A percentile compares a stretch with the other conserved stretches of the same genome.
phyloP scores from a whole-genome alignment of 2,797 vertebrate species.

The Huso huso region DNA sequence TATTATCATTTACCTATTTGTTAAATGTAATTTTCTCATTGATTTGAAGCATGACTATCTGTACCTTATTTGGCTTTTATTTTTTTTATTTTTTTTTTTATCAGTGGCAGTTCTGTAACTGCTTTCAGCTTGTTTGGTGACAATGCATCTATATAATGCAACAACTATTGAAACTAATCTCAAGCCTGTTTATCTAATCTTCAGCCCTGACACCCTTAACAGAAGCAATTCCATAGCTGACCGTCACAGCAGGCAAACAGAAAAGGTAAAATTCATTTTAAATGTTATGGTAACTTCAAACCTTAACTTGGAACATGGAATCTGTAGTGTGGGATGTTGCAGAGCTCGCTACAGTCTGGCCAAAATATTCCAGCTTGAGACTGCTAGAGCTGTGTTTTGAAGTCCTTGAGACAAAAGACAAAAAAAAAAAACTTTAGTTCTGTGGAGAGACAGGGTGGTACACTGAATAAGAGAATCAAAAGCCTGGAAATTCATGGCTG shows the following conservation, averaged over 20 bases:
- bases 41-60: no score
- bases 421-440: constrained; percentile 70
- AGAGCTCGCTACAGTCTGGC: constrained; percentile 50
- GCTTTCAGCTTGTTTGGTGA: no score
- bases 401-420: constrained; percentile 93
- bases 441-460: constrained; percentile 90
- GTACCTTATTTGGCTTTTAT: no score
- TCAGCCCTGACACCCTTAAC: constrained; percentile 4
- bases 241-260: constrained; percentile 39
- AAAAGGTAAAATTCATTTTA: constrained; percentile 48
- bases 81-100: no score
- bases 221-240: constrained; percentile 15
- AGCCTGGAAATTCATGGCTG: constrained; percentile 97
- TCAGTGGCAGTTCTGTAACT: no score
- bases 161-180: not conserved
- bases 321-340: constrained; percentile 28
- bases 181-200: constrained; percentile 5
- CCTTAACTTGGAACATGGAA: constrained; percentile 26
- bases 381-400: constrained; percentile 74
- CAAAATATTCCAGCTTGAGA: constrained; percentile 70
- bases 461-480: constrained; percentile 92
- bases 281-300: no score
- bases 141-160: no score
- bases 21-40: no score
- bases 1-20: no score